Percentiles rank a stretch among this genome's conserved stretches.
phyloP scores from a whole-genome alignment of 2,888 invertebrate species.

The Trachelus stipa region DNA sequence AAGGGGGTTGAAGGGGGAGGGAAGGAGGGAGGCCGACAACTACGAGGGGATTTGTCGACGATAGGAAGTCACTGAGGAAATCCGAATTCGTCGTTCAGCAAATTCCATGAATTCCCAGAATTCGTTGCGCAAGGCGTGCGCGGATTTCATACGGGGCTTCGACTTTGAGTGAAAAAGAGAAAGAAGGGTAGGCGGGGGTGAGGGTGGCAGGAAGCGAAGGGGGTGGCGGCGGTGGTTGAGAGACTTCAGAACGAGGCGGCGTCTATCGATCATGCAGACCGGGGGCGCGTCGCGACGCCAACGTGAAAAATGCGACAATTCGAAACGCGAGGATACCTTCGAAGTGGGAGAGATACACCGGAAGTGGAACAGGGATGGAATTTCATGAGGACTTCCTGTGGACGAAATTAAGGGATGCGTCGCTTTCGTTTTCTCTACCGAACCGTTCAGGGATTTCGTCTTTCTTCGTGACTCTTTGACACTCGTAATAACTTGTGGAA shows the following conservation, averaged over 20 bases:
- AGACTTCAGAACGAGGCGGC: background rate
- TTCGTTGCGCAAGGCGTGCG: background rate
- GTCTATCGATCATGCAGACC: background rate
- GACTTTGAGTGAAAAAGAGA: background rate
- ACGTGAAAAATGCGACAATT: background rate
- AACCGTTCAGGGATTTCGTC: too few relatives aligned
- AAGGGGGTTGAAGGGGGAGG: too few relatives aligned
- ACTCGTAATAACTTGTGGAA: too few relatives aligned
- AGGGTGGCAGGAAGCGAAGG: too few relatives aligned
- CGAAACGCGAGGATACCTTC: background rate
- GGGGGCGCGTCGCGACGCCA: background rate
- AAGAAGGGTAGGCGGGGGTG: background rate
- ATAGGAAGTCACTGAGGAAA: background rate
- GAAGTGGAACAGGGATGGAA: too few relatives aligned
- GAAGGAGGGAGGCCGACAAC: background rate
- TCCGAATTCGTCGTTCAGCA: background rate
- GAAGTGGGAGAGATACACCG: background rate
- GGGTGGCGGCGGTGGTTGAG: background rate
- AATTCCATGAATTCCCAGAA: background rate
- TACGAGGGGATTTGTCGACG: background rate
- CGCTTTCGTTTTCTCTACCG: too few relatives aligned
- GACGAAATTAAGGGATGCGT: too few relatives aligned
- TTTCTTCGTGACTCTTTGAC: too few relatives aligned
- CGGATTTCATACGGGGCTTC: background rate
- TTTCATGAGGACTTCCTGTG: too few relatives aligned